Conservation (phyloP, 2,797 vertebrate species). For the Pterois miles region DNA sequence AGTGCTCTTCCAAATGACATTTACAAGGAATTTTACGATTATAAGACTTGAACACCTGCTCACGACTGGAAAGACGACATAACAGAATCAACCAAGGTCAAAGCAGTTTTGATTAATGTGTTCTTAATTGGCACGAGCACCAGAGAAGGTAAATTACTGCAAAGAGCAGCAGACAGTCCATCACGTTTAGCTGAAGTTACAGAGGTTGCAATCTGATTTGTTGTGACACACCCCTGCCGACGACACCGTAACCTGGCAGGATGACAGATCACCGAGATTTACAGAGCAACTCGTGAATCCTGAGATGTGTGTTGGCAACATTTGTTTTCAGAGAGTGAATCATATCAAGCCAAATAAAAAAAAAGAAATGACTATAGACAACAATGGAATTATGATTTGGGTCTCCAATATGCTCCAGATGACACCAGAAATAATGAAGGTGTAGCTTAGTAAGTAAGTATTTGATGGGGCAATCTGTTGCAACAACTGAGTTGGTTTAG, state of each 20-base stretch:
- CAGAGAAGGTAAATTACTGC: constrained; percentile 28
- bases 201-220: constrained; percentile 33
- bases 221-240: constrained; percentile 43
- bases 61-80: background rate
- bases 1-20: background rate
- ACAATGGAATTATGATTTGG: background rate
- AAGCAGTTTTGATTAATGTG: constrained; percentile 37
- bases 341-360: background rate
- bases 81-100: constrained; percentile 28
- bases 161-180: constrained; percentile 17
- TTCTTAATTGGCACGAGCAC: constrained; percentile 38
- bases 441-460: background rate
- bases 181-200: constrained; percentile 30
- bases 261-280: constrained; percentile 34
- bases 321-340: background rate
- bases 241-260: constrained; percentile 16
- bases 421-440: background rate
- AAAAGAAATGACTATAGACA: background rate
- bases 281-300: background rate
- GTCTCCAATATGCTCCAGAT: background rate
- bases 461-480: background rate
- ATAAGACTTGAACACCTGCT: background rate
- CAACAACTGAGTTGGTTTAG: background rate
- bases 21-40: background rate
- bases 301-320: background rate